Base-by-base conservation (phyloP, 2,888 invertebrate genomes). In the Aelia acuminata region DNA sequence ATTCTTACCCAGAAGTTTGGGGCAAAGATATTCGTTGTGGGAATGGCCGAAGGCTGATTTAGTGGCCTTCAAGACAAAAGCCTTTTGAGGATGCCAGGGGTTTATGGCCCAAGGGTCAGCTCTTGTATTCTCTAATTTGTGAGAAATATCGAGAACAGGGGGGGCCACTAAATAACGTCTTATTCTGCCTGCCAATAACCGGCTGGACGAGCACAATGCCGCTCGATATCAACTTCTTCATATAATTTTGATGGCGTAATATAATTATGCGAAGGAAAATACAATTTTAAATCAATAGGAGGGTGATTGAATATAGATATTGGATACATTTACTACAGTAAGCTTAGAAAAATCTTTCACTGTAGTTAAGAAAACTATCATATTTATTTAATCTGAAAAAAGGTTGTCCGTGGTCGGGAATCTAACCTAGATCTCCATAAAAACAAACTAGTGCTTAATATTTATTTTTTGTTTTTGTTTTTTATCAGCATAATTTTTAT, bases 101-200 rank as follows among this genome's bases (percentile, higher is more conserved):
- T 80, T 80, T 80, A 80, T 80, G 80, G 80, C 22, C 18, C 10
- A 47, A 47, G 80, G 43, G 43, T 80, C 43, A 39, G 43, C 80
- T 80, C 80, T 80, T 80, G 43, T 80, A 47, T 39, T 47, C 80
- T 80, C 80, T 80, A 80, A 80, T 80, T 80, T 80, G 80, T 80
- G 43, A 80, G 80, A 13, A n/a, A 80, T 80, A 80, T 80, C 13
- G 43, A 13, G 43, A 47, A n/a, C 8, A 43, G 80, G 43, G 43
- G n/a, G 3, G 22, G 3, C 80, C 43, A 13, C 43, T 80, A 47
- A 80, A 80, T 80, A 80, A 80, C 43, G 80, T 80, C 80, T 80
- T 80, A 80, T 43, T 80, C 39, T 13, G 43, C 80, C 80, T 80
- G 80, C 80, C 80, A 80, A 80, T 80, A 80, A 47, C 80, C n/a